These are phyloP conservation scores for Graptemys geographica DNA, from an alignment of 2,797 vertebrate genomes.

Conservation along the genomic window DNA sequence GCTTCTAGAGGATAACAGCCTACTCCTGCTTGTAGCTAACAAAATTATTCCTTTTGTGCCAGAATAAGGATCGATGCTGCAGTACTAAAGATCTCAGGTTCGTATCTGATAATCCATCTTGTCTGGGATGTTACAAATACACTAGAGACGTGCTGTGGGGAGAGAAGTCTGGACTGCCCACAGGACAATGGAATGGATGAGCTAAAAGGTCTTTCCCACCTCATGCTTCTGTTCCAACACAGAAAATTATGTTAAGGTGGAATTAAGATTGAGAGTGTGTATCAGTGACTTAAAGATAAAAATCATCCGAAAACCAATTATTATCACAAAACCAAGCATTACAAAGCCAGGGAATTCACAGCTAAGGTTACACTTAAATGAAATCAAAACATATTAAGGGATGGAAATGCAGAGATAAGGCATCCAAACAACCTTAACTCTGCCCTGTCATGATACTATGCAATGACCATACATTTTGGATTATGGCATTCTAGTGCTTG, in stretches of 20 bases:
- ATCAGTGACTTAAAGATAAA: background rate
- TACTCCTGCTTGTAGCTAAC: background rate
- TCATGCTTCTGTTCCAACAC: background rate
- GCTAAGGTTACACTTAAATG: background rate
- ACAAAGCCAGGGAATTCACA: background rate
- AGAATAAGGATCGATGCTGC: background rate
- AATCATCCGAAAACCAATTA: background rate
- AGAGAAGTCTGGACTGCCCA: too few species aligned
- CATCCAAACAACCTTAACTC: background rate
- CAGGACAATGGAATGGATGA: too few species aligned
- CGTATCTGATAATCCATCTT: background rate
- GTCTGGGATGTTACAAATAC: background rate
- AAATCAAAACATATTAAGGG: background rate
- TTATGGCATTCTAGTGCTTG: background rate
- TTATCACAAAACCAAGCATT: background rate
- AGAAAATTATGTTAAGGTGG: background rate
- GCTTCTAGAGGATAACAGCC: background rate
- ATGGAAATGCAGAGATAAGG: background rate
- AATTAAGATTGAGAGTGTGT: background rate
- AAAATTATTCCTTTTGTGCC: background rate
- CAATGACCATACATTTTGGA: accelerated
- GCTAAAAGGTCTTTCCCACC: background rate
- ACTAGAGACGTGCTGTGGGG: background rate
- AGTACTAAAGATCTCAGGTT: background rate
- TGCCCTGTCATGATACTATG: background rate